Conservation (phyloP, 2,888 invertebrate genomes). For the Synergus itoensis region DNA sequence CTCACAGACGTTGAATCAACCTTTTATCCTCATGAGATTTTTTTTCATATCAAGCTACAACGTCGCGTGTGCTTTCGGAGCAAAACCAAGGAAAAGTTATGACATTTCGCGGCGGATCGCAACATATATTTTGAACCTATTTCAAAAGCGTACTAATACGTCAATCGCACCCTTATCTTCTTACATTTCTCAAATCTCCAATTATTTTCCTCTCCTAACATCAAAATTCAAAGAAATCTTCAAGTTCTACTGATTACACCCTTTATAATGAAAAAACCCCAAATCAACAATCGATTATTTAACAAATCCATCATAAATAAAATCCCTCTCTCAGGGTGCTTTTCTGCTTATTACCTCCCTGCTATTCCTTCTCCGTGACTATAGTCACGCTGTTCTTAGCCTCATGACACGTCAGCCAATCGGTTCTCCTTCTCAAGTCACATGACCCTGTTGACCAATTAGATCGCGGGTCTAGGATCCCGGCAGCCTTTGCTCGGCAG, state of each 20-base stretch:
- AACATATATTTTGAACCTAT: slow-evolving; percentile 9
- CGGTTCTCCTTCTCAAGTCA: slow-evolving; percentile 71
- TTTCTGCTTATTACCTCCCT: slow-evolving; percentile 13
- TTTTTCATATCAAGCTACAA: not conserved
- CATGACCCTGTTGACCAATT: slow-evolving; percentile 79
- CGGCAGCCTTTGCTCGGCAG: slow-evolving; percentile 75
- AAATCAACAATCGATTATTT: not conserved
- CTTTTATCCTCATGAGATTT: not conserved
- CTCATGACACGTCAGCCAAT: slow-evolving; percentile 78
- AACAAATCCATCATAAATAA: not conserved
- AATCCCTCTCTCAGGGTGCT: not conserved
- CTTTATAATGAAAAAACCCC: not conserved
- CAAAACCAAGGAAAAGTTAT: slow-evolving; percentile 30
- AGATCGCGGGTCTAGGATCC: slow-evolving; percentile 66
- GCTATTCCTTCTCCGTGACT: slow-evolving; percentile 68
- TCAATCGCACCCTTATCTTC: not conserved
- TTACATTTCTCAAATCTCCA: not conserved
- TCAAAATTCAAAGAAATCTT: not conserved
- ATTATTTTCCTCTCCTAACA: not conserved
- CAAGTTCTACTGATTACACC: not conserved
- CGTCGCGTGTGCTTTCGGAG: slow-evolving; percentile 17
- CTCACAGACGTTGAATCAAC: not conserved
- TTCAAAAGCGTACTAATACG: slow-evolving; percentile 13
- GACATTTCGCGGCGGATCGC: slow-evolving; percentile 40
- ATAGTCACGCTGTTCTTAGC: slow-evolving; percentile 76